phyloP scores from a whole-genome alignment of 2,113 vertebrate genomes.

The Lagenorhynchus albirostris region DNA sequence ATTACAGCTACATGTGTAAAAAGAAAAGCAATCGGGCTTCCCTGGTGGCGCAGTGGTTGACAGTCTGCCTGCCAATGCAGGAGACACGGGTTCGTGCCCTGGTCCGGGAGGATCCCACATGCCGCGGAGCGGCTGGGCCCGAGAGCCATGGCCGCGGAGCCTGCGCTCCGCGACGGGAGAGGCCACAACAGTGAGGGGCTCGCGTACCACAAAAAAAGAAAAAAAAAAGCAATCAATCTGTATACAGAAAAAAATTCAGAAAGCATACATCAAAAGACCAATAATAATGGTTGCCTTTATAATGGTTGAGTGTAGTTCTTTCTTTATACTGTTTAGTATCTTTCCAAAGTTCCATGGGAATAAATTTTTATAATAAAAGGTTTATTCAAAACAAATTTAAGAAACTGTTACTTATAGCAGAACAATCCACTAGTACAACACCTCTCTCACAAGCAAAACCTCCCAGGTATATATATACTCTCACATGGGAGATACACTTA shows the following conservation, averaged over 20 bases:
- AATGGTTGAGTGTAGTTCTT: not conserved
- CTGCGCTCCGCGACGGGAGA: fast-evolving
- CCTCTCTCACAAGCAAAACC: not conserved
- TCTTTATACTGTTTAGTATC: not conserved
- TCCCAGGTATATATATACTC: not conserved
- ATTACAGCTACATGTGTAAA: not conserved
- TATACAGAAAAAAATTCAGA: not conserved
- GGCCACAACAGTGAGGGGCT: too few relatives aligned
- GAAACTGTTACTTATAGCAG: not conserved
- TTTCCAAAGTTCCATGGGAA: not conserved
- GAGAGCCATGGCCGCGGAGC: too few relatives aligned
- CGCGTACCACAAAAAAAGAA: too few relatives aligned
- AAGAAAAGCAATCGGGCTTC: not conserved
- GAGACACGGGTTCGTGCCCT: too few relatives aligned
- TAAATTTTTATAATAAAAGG: not conserved
- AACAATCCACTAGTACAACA: not conserved
- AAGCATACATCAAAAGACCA: not conserved
- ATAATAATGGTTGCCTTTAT: not conserved
- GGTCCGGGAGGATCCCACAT: too few relatives aligned
- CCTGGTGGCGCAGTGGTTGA: too few relatives aligned
- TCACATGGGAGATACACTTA: not conserved
- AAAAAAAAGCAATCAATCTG: not conserved
- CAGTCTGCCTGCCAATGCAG: too few relatives aligned
- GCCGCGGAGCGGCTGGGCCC: too few relatives aligned
- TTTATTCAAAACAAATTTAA: not conserved